A percentile compares a stretch with the other conserved stretches of the same genome.
These are phyloP conservation scores for Doryteuthis pealeii DNA, from an alignment of 1,140 invertebrate genomes.

Conservation along the genomic window DNA sequence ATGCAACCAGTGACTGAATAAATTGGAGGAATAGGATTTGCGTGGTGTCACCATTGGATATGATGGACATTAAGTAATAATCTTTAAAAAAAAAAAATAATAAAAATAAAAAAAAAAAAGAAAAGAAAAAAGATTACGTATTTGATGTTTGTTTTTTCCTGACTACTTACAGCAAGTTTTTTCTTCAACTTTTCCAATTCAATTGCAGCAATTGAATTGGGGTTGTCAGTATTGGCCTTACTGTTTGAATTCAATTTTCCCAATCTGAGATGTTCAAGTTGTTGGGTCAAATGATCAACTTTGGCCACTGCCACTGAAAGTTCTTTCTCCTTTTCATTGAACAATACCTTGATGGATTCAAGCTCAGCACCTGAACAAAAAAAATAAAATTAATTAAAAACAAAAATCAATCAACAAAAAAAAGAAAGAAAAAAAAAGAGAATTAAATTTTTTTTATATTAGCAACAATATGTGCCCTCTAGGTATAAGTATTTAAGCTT, in stretches of 20 bases:
- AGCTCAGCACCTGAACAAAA: conserved; percentile 78
- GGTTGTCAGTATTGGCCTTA: conserved; percentile 46
- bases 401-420: conserved; percentile 1
- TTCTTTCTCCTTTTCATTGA: conserved; percentile 98
- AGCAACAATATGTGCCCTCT: too few relatives aligned
- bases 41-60: too few relatives aligned
- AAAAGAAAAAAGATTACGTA: too few relatives aligned
- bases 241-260: conserved; percentile 59
- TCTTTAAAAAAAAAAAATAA: too few relatives aligned
- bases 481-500: too few relatives aligned
- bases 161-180: conserved; percentile 82
- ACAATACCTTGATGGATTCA: conserved; percentile 90
- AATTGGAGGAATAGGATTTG: too few relatives aligned
- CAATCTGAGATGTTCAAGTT: conserved; percentile 83
- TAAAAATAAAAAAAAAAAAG: too few relatives aligned
- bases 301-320: conserved; percentile 90
- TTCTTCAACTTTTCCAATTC: conserved; percentile 84
- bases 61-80: too few relatives aligned
- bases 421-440: too few relatives aligned
- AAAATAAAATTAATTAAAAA: neutral
- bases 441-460: neutral
- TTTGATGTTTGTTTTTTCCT: too few relatives aligned
- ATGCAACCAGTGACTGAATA: too few relatives aligned
- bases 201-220: conserved; percentile 69
- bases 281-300: conserved; percentile 90